phyloP scores from a whole-genome alignment of 1,140 invertebrate species.

The Pygmarrhopalites habei region DNA sequence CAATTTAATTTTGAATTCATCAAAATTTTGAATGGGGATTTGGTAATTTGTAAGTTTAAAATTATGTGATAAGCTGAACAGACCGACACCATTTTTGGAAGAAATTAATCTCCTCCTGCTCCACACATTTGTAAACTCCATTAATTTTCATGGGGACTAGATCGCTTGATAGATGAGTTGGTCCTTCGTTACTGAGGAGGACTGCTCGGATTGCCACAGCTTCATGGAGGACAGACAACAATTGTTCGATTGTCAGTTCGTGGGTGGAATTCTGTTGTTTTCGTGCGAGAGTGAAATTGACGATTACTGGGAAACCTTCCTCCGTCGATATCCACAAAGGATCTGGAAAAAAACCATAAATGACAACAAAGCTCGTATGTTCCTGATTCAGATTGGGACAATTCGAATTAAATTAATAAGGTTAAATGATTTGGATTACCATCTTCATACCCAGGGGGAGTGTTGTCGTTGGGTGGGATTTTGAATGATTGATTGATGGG shows the following conservation, averaged over 20 bases:
- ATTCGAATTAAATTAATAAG: no score
- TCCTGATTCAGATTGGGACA: no score
- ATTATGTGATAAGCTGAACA: no score
- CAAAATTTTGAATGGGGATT: no score
- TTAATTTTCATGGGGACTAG: slow-evolving; percentile 9
- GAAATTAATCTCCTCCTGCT: slow-evolving; percentile 2
- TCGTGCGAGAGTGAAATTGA: not conserved
- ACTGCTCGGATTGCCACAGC: not conserved
- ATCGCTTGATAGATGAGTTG: no score
- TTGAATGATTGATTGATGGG: not conserved
- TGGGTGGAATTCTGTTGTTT: not conserved
- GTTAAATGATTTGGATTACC: no score
- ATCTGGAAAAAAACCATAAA: not conserved
- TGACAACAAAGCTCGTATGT: not conserved
- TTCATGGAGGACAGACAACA: slow-evolving; percentile 7
- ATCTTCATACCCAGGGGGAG: no score
- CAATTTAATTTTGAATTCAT: no score
- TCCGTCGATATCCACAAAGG: not conserved
- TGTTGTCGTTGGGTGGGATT: no score
- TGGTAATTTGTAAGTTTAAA: no score
- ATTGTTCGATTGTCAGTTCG: slow-evolving; percentile 1
- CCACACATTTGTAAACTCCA: not conserved
- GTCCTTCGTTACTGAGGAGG: not conserved
- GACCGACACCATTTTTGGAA: slow-evolving; percentile 10
- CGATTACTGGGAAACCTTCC: slow-evolving; percentile 3